These are phyloP conservation scores for Lithobates sylvaticus DNA, from an alignment of 2,797 vertebrate genomes.

Conservation along the genomic window DNA sequence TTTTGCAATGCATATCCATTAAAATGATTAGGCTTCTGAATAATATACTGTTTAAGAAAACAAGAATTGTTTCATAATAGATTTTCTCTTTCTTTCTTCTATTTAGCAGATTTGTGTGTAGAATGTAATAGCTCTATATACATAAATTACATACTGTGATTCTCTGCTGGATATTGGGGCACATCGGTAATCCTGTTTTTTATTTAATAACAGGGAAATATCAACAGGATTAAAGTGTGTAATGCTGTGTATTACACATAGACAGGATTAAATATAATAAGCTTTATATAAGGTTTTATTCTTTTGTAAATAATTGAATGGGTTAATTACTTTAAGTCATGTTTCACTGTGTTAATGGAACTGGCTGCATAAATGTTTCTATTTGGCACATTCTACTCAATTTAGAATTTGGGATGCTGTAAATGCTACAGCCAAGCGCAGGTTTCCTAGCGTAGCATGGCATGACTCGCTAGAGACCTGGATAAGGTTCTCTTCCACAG, in stretches of 20 bases:
- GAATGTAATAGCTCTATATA: slow-evolving; percentile 23
- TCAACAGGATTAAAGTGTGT: slow-evolving; percentile 32
- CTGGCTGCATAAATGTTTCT: not conserved
- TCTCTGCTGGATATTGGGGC: not conserved
- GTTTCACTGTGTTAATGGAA: slow-evolving; percentile 14
- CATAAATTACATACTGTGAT: not conserved
- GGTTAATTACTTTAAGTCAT: not conserved
- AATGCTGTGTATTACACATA: slow-evolving; percentile 3
- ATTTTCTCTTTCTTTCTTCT: not conserved
- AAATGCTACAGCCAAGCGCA: no score
- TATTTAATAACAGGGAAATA: slow-evolving; percentile 41
- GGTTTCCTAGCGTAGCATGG: no score
- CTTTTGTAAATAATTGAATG: slow-evolving; percentile 38
- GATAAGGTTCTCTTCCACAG: not conserved
- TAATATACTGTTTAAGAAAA: slow-evolving; percentile 21
- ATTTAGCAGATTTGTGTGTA: slow-evolving; percentile 5
- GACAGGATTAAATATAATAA: not conserved
- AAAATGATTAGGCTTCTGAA: slow-evolving; percentile 22
- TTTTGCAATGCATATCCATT: slow-evolving; percentile 59
- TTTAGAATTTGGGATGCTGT: no score
- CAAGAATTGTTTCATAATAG: not conserved
- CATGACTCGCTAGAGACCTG: not conserved
- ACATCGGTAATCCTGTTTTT: slow-evolving; percentile 14
- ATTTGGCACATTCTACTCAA: no score
- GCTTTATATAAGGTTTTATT: not conserved